These are phyloP conservation scores for Aptenodytes patagonicus DNA, from an alignment of 2,113 vertebrate genomes.

Conservation along the genomic window DNA sequence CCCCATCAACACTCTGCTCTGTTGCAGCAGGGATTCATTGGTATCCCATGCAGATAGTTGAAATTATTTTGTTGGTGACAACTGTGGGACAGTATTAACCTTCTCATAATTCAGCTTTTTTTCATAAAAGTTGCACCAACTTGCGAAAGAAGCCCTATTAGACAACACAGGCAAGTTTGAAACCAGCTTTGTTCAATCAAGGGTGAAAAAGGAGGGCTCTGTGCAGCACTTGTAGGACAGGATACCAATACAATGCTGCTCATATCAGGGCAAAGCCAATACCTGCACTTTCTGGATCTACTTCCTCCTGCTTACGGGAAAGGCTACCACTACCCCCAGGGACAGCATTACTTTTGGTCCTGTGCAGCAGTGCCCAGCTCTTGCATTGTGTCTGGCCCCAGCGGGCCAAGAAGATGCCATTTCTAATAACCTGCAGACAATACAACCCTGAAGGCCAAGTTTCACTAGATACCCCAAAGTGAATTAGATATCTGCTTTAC, in stretches of 20 bases:
- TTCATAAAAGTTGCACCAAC: background rate
- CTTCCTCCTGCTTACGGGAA: background rate
- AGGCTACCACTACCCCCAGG: background rate
- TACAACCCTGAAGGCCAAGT: background rate
- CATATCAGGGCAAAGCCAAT: background rate
- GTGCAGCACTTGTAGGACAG: background rate
- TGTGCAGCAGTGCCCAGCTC: fast-evolving
- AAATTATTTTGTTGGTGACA: background rate
- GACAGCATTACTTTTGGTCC: background rate
- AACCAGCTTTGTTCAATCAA: background rate
- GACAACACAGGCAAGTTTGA: background rate
- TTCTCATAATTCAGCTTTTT: background rate
- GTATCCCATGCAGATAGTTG: background rate
- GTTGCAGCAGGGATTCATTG: background rate
- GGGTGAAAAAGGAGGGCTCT: background rate
- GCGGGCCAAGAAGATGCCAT: background rate
- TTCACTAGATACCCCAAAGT: background rate
- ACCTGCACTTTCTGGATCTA: background rate
- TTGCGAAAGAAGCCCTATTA: background rate
- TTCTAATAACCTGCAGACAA: background rate
- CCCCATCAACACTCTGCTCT: background rate
- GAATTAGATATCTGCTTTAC: background rate
- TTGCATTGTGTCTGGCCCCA: background rate
- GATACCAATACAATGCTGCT: background rate
- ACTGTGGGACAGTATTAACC: background rate